Evolutionary conservation across 2,113 vertebrate species (phyloP).

Genomic region (Chionis minor): DNA sequence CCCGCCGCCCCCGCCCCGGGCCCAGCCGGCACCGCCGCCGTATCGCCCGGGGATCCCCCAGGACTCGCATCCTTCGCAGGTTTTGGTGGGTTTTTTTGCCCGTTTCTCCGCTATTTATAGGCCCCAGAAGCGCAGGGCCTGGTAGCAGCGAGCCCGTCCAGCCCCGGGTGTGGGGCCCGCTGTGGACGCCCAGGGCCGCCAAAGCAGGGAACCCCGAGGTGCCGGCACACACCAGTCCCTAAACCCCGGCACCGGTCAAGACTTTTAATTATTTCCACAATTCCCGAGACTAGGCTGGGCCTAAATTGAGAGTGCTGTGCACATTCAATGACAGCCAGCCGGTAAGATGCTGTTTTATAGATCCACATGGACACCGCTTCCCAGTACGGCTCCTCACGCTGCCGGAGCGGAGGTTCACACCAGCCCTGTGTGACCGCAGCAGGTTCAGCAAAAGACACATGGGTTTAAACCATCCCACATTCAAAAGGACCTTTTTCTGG

Average conservation of each 20-base stretch:
- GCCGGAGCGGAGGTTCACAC: background rate
- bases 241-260: background rate
- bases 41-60: fast-evolving
- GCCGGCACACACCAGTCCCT: background rate
- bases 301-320: fast-evolving
- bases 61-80: too few species aligned
- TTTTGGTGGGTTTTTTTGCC: too few species aligned
- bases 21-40: background rate
- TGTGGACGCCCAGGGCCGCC: background rate
- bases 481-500: background rate
- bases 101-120: background rate
- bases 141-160: background rate
- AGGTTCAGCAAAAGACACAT: background rate
- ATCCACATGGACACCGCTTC: background rate
- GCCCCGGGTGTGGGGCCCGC: background rate
- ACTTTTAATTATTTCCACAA: background rate
- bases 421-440: fast-evolving
- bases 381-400: fast-evolving
- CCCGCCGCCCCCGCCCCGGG: background rate
- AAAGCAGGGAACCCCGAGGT: background rate
- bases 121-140: background rate
- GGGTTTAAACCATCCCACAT: background rate
- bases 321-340: fast-evolving
- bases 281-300: background rate
- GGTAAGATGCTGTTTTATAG: fast-evolving